Evolutionary conservation across 2,888 invertebrate species (phyloP).

Genomic region (Chrysolina haemoptera): DNA sequence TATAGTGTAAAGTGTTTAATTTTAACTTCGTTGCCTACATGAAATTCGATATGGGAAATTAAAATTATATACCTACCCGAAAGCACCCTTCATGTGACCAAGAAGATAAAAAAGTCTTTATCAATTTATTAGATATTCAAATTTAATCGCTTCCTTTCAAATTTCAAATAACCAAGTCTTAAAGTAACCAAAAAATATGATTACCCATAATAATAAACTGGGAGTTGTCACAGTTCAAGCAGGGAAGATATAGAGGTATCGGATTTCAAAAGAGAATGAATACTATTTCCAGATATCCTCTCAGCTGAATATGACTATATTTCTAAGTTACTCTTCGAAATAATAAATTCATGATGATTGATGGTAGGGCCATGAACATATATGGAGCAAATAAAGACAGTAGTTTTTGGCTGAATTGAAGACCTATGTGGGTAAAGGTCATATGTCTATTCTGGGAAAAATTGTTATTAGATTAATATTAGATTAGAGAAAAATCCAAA

Average conservation of each 20-base stretch:
- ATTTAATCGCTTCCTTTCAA: background rate
- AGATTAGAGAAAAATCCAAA: too few relatives aligned
- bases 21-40: background rate
- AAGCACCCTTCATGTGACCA: background rate
- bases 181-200: background rate
- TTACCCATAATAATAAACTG: background rate
- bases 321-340: background rate
- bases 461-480: too few relatives aligned
- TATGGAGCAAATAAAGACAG: too few relatives aligned
- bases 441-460: too few relatives aligned
- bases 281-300: background rate
- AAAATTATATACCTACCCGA: background rate
- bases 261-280: constrained; percentile 13
- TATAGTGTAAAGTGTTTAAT: too few relatives aligned
- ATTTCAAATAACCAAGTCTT: background rate
- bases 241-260: background rate
- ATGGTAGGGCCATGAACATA: too few relatives aligned
- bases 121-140: constrained; percentile 8
- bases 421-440: too few relatives aligned
- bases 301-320: background rate
- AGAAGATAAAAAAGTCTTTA: background rate
- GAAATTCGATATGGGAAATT: background rate
- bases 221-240: background rate
- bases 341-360: too few relatives aligned
- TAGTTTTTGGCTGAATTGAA: too few relatives aligned